These are phyloP conservation scores for Pomatostomus ruficeps DNA, from an alignment of 2,113 vertebrate species.

Conservation along the genomic window DNA sequence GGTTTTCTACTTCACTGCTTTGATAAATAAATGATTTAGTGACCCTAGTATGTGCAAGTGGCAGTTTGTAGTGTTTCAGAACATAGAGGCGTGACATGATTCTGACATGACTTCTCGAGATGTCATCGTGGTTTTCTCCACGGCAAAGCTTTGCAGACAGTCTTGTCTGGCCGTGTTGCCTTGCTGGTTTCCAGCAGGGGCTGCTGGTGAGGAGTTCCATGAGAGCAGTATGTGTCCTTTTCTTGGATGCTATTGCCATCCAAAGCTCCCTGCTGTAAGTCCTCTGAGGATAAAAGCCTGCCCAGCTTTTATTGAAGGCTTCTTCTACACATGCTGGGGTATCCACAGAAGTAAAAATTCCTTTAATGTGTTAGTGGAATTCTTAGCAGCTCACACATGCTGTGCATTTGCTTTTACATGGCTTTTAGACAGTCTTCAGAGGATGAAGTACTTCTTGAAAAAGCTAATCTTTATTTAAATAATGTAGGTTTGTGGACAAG, in stretches of 20 bases:
- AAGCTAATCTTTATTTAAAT: not conserved
- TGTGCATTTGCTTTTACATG: not conserved
- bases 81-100: not conserved
- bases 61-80: not conserved
- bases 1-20: not conserved
- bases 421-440: not conserved
- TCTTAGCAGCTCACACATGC: not conserved
- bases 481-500: not conserved
- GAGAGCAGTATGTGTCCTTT: not conserved
- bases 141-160: not conserved
- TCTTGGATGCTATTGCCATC: fast-evolving
- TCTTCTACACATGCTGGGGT: not conserved
- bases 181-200: not conserved
- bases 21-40: not conserved
- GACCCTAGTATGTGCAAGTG: not conserved
- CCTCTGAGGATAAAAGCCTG: not conserved
- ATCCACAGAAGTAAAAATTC: not conserved
- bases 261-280: not conserved
- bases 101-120: not conserved
- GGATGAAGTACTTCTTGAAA: not conserved
- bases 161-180: not conserved
- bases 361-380: not conserved
- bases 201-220: not conserved
- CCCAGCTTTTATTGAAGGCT: not conserved
- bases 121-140: not conserved